phyloP scores from a whole-genome alignment of 2,797 vertebrate genomes.

The Mormyrops attenuatus region DNA sequence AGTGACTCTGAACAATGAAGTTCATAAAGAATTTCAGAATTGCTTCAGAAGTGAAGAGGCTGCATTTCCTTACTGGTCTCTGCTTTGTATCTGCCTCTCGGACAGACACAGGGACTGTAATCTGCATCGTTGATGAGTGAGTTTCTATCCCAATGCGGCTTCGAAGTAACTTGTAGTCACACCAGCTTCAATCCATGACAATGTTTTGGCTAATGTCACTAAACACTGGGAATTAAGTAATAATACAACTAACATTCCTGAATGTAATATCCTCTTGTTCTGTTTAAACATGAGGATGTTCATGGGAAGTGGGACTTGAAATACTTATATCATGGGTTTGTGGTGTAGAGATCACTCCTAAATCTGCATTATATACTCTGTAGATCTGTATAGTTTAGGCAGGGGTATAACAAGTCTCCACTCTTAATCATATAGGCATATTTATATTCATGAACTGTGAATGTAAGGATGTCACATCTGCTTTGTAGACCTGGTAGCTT shows the following conservation, averaged over 20 bases:
- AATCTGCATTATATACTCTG: background rate
- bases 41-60: background rate
- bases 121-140: background rate
- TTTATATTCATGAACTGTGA: background rate
- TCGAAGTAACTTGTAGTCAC: background rate
- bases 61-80: background rate
- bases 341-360: background rate
- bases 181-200: background rate
- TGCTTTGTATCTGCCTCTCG: slow-evolving; percentile 15
- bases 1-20: background rate
- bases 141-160: background rate
- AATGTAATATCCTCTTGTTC: background rate
- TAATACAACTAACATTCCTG: background rate
- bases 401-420: background rate
- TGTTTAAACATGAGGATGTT: background rate
- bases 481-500: background rate
- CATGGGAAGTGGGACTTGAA: background rate
- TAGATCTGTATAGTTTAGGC: background rate
- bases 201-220: background rate
- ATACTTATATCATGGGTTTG: background rate
- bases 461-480: background rate
- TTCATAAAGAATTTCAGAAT: background rate
- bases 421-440: background rate
- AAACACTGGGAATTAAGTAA: background rate
- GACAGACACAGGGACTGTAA: background rate